Conservation (phyloP, 2,888 invertebrate species). For the Shargacucullia verbasci region DNA sequence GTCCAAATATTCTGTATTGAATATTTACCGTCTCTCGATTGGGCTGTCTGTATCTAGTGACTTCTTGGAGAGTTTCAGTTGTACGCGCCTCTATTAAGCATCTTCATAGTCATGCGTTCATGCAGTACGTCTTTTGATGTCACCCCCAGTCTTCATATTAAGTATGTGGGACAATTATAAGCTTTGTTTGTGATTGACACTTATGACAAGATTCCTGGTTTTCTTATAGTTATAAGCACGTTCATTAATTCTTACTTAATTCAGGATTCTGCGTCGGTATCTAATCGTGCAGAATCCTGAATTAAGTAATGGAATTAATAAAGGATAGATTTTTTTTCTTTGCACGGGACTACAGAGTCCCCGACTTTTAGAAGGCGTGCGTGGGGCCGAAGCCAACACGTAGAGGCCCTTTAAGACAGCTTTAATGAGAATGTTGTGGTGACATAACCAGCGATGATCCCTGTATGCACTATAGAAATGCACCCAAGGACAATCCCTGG, state of each 20-base stretch:
- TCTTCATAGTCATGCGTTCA: constrained; percentile 41
- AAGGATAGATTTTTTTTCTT: too few relatives aligned
- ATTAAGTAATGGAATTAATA: too few relatives aligned
- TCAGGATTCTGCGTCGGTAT: neutral
- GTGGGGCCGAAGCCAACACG: too few relatives aligned
- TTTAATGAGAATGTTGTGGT: too few relatives aligned
- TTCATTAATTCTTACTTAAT: neutral
- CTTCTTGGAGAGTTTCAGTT: constrained; percentile 34
- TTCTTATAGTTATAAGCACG: neutral
- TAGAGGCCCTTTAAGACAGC: too few relatives aligned
- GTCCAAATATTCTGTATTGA: neutral
- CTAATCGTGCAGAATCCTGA: too few relatives aligned
- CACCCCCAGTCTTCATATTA: constrained; percentile 52
- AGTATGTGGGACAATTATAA: constrained; percentile 42
- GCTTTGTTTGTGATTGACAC: constrained; percentile 40
- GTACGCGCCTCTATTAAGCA: constrained; percentile 27
- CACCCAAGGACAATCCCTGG: too few relatives aligned
- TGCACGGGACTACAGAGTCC: too few relatives aligned
- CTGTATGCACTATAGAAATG: too few relatives aligned
- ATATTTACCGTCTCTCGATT: neutral
- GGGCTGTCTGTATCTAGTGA: constrained; percentile 7
- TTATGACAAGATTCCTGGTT: constrained; percentile 17
- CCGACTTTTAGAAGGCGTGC: too few relatives aligned
- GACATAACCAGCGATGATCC: too few relatives aligned
- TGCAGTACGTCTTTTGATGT: constrained; percentile 60